phyloP scores from a whole-genome alignment of 2,888 invertebrate species.

The Sphinx pinastri region DNA sequence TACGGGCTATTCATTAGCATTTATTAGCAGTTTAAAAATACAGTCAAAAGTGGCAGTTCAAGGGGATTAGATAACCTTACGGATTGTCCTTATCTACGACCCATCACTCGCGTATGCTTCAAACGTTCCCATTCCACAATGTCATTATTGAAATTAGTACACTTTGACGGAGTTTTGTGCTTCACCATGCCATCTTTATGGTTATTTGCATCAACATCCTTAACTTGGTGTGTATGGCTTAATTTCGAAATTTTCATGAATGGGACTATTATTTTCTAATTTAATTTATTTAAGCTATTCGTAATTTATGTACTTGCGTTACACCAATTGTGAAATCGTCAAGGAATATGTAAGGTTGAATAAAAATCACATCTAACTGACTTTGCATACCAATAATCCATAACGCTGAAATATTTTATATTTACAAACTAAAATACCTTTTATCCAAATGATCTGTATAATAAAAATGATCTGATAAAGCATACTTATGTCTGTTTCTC shows the following conservation, averaged over 20 bases:
- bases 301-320: background rate
- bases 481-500: too few relatives aligned
- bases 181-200: conserved; percentile 26
- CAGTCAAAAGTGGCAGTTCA: conserved; percentile 71
- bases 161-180: conserved; percentile 30
- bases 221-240: conserved; percentile 13
- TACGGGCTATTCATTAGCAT: conserved; percentile 64
- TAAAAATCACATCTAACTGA: background rate
- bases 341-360: background rate
- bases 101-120: conserved; percentile 63
- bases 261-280: too few relatives aligned
- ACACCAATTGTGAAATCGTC: too few relatives aligned
- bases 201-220: conserved; percentile 26
- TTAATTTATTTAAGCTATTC: background rate
- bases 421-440: too few relatives aligned
- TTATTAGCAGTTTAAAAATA: conserved; percentile 63
- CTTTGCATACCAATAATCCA: background rate
- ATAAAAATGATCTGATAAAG: too few relatives aligned
- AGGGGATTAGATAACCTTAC: conserved; percentile 75
- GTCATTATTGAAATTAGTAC: conserved; percentile 58
- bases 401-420: too few relatives aligned
- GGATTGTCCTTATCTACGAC: conserved; percentile 69
- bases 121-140: conserved; percentile 53
- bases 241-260: conserved; percentile 16
- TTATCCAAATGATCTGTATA: background rate